Evolutionary conservation across 1,140 invertebrate species (phyloP), one percentile per base, ranked within the genome.

Genomic region (Eufriesea mexicana): DNA sequence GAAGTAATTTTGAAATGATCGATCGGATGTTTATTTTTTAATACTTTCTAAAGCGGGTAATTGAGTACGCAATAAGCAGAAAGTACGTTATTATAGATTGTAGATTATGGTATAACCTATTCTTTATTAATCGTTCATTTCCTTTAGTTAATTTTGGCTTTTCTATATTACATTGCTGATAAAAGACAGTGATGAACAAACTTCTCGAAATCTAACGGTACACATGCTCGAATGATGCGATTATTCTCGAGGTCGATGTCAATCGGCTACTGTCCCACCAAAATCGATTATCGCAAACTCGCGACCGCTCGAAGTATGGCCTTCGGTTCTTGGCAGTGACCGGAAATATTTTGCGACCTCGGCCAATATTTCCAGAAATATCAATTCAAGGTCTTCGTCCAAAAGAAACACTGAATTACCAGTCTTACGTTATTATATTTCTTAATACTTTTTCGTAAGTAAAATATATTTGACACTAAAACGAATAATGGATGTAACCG

Each of bases 1-100:
- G 35, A 67, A 76, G 25, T 82, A 76, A 76, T 82, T 82, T 67
- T 76, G 51, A 82, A 76, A 76, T 16, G 57, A 62, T 12, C 55
- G 67, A 51, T 23, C 70, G 49, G 10, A 7, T 70, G 14, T 61
- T 79, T 70, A 28, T 67, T 55, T 71, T 70, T 35, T 35, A 23
- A n/a, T 78, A 16, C n/a, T 25, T 78, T 42, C 49, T 25, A 61
- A 45, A 42, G 8, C 8, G 23, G 59, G 20, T 25, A 18, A 16
- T 74, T 35, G 35, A 55, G 23, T 23, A 18, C 51, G 12, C 23
- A 45, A n/a, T 45, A 45, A 67, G 45, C 7, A 16, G 18, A 28
- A 20, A 28, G 23, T 49, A 70, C n/a, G n/a, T 64, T 35, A 42
- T 18, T 35, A 7, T 20, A 12, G 47, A 47, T 54, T 71, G 35